These are phyloP conservation scores for Arenicola marina DNA, from an alignment of 2,888 invertebrate species.

Conservation along the genomic window DNA sequence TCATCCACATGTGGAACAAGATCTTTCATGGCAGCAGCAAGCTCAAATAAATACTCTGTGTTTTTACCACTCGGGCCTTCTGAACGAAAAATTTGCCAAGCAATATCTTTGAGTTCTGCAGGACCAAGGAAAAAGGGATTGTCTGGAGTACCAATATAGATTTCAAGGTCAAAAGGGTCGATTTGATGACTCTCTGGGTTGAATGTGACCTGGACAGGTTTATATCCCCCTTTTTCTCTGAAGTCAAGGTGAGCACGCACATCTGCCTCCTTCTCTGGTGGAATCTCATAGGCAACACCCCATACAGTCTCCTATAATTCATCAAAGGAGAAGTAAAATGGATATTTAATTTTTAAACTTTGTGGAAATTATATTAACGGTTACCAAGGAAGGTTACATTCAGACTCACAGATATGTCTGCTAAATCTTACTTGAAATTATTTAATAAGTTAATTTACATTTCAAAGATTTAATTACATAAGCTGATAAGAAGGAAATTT, in stretches of 20 bases:
- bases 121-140: slow-evolving; percentile 82
- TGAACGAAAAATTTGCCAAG: slow-evolving; percentile 73
- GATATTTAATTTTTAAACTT: slow-evolving; percentile 1
- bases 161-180: slow-evolving; percentile 71
- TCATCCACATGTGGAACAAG: slow-evolving; percentile 74
- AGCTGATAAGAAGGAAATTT: too few species aligned
- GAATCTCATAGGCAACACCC: slow-evolving; percentile 90
- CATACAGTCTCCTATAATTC: slow-evolving; percentile 72
- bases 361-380: too few species aligned
- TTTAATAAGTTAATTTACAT: too few species aligned
- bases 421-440: too few species aligned
- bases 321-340: not conserved
- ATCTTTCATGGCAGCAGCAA: slow-evolving; percentile 77
- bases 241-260: slow-evolving; percentile 84
- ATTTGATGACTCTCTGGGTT: slow-evolving; percentile 68
- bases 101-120: slow-evolving; percentile 78
- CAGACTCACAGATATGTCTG: too few species aligned
- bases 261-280: slow-evolving; percentile 67
- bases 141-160: slow-evolving; percentile 81
- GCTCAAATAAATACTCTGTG: slow-evolving; percentile 85
- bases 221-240: slow-evolving; percentile 92
- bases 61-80: slow-evolving; percentile 87
- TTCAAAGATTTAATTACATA: too few species aligned
- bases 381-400: too few species aligned
- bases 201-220: slow-evolving; percentile 74